Evolutionary conservation across 2,797 vertebrate genomes (phyloP).

Genomic region (Rhabdomys pumilio): DNA sequence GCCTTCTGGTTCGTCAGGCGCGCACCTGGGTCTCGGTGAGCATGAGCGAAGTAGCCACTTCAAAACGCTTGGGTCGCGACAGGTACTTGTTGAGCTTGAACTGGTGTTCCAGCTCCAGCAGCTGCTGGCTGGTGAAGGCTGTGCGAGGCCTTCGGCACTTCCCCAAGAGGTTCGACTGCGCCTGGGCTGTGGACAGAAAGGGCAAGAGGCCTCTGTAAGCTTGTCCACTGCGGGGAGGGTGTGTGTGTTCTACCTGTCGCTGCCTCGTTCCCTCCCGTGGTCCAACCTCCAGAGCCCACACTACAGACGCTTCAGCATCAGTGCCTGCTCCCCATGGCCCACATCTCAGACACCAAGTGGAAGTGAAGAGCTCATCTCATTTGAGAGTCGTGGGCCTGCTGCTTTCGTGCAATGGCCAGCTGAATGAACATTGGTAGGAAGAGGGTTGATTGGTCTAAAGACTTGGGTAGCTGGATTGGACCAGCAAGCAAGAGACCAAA

Average conservation of each 20-base stretch:
- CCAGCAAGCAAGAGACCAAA: too few species aligned
- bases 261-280: background rate
- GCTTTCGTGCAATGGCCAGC: too few species aligned
- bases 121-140: slow-evolving; percentile 97
- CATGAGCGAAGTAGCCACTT: slow-evolving; percentile 97
- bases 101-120: slow-evolving; percentile 96
- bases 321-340: background rate
- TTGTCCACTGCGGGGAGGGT: too few species aligned
- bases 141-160: slow-evolving; percentile 97
- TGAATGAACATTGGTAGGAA: accelerated
- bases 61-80: slow-evolving; percentile 96
- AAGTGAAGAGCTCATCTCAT: background rate
- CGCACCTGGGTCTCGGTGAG: slow-evolving; percentile 96
- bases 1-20: background rate
- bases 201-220: background rate
- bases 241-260: background rate
- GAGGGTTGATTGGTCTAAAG: background rate
- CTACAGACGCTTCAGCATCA: background rate
- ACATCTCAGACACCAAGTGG: background rate
- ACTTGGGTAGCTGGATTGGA: background rate
- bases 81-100: slow-evolving; percentile 98
- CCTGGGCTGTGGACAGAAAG: slow-evolving; percentile 91
- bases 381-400: background rate
- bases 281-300: background rate
- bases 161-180: slow-evolving; percentile 96